Evolutionary conservation across 2,113 vertebrate genomes (phyloP).

Genomic region (Calypte anna): DNA sequence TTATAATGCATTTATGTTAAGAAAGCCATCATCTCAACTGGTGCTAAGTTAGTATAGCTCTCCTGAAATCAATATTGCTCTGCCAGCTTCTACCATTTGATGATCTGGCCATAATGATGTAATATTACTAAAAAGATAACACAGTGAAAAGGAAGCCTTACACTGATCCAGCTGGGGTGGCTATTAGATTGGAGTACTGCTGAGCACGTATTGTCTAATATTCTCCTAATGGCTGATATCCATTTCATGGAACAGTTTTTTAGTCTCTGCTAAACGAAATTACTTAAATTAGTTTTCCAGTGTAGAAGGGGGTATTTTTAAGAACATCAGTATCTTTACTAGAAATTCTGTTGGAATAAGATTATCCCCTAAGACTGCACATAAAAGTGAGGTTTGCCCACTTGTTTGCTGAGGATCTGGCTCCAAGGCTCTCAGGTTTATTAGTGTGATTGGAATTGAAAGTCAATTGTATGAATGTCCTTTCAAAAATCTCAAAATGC

Average conservation of each 20-base stretch:
- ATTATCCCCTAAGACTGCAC: neutral
- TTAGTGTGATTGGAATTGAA: neutral
- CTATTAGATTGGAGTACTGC: slow-evolving; percentile 45
- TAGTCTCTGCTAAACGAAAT: neutral
- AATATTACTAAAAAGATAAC: slow-evolving; percentile 48
- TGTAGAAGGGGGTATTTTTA: neutral
- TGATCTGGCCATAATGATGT: slow-evolving; percentile 45
- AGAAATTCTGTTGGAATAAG: slow-evolving; percentile 1
- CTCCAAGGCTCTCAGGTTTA: slow-evolving; percentile 19
- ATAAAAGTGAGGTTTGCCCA: neutral
- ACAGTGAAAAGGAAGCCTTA: slow-evolving; percentile 8
- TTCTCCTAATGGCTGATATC: slow-evolving; percentile 46
- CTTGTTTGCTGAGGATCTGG: neutral
- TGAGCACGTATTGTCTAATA: slow-evolving; percentile 59
- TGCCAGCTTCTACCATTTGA: slow-evolving; percentile 27
- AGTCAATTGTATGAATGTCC: slow-evolving; percentile 25
- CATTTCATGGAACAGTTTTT: slow-evolving; percentile 29
- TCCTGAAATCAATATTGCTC: slow-evolving; percentile 42
- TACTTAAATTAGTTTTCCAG: neutral
- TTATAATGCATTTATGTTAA: neutral
- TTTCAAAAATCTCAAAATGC: slow-evolving; percentile 15
- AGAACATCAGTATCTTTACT: neutral
- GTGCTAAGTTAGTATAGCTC: neutral
- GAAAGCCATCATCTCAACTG: neutral
- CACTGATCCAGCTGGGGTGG: slow-evolving; percentile 44